Conservation (phyloP, 2,113 vertebrate genomes). For the Pholis gunnellus region DNA sequence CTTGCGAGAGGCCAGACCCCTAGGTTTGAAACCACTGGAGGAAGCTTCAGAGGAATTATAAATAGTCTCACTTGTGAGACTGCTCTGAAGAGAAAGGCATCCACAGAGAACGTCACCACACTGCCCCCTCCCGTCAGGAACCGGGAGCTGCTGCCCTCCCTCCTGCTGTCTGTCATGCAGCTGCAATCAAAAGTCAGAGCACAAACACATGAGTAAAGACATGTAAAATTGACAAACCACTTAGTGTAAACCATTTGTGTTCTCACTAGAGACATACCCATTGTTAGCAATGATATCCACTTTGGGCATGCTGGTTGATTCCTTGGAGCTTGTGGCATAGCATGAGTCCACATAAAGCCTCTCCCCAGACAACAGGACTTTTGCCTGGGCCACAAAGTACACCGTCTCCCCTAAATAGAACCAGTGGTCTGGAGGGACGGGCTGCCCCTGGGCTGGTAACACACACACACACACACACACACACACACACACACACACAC, state of each 20-base stretch:
- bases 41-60: neutral
- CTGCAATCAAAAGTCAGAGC: conserved; percentile 46
- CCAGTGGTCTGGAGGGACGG: conserved; percentile 35
- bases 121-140: conserved; percentile 47
- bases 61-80: conserved; percentile 40
- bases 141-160: conserved; percentile 63
- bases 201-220: neutral
- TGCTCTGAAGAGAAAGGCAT: conserved; percentile 70
- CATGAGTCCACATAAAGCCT: conserved; percentile 72
- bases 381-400: conserved; percentile 66
- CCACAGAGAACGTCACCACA: conserved; percentile 71
- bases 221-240: neutral
- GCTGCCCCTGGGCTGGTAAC: conserved; percentile 65
- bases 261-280: conserved; percentile 39
- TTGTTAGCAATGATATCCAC: conserved; percentile 67
- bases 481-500: neutral
- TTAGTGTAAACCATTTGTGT: neutral
- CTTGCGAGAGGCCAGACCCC: neutral
- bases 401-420: conserved; percentile 70
- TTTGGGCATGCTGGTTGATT: conserved; percentile 46
- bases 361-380: conserved; percentile 44
- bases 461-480: neutral
- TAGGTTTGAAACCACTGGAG: neutral
- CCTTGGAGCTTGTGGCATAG: conserved; percentile 58
- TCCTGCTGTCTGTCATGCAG: conserved; percentile 78